A percentile compares a stretch with the other conserved stretches of the same genome.
Evolutionary conservation across 2,888 invertebrate genomes (phyloP).

Genomic region (Aphrophora alni): DNA sequence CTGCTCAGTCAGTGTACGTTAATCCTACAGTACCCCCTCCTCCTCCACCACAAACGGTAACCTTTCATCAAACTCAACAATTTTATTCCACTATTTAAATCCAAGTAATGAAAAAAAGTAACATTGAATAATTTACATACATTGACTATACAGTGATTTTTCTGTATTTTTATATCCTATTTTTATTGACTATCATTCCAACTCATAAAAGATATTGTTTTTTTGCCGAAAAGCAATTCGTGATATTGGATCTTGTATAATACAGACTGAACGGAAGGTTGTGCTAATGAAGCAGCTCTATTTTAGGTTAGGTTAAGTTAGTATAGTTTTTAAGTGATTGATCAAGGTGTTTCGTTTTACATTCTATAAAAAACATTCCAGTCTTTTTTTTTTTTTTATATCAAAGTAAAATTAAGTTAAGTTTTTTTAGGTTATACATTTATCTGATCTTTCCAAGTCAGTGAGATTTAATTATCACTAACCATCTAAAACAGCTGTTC

Average conservation of each 20-base stretch:
- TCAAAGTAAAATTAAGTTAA: too few relatives aligned
- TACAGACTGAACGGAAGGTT: slow-evolving; percentile 6
- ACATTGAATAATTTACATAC: not conserved
- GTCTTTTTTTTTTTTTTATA: not conserved
- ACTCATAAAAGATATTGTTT: slow-evolving; percentile 12
- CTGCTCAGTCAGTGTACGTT: slow-evolving; percentile 48
- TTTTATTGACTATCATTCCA: not conserved
- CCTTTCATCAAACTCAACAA: slow-evolving; percentile 40
- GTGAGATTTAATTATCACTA: not conserved
- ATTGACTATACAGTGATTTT: slow-evolving; percentile 5
- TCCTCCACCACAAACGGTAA: slow-evolving; percentile 41
- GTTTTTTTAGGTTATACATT: not conserved
- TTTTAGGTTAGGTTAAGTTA: not conserved
- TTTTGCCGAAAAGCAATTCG: not conserved
- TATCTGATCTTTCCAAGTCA: not conserved
- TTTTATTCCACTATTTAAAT: slow-evolving; percentile 41
- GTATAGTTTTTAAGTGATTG: not conserved
- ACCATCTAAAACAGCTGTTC: not conserved
- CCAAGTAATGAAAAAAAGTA: not conserved
- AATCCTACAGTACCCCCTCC: slow-evolving; percentile 46
- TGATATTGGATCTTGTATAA: not conserved
- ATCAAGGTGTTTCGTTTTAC: not conserved
- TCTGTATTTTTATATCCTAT: not conserved
- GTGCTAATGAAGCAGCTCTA: not conserved
- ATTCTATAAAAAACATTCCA: not conserved